Evolutionary conservation across 2,888 invertebrate species (phyloP).

Genomic region (Caenorhabditis drosophilae): DNA sequence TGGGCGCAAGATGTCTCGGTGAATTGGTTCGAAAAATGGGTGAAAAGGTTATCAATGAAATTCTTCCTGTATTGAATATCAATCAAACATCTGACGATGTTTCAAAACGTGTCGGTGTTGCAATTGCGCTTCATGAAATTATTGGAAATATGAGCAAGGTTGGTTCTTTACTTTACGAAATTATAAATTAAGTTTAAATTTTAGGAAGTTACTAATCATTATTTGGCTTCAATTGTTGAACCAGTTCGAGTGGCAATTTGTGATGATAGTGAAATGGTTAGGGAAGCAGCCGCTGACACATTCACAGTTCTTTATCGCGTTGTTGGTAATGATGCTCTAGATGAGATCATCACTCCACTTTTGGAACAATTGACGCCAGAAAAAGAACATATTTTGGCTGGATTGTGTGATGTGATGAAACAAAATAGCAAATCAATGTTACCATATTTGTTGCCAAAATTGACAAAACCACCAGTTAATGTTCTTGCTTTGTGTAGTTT

Average conservation of each 20-base stretch:
- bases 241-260: conserved; percentile 91
- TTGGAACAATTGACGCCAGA: conserved; percentile 79
- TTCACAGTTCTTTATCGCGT: conserved; percentile 92
- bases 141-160: conserved; percentile 94
- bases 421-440: conserved; percentile 85
- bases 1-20: conserved; percentile 92
- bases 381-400: conserved; percentile 91
- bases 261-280: conserved; percentile 76
- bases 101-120: conserved; percentile 96
- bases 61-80: conserved; percentile 92
- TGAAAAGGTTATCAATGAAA: conserved; percentile 77
- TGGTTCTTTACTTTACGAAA: not conserved
- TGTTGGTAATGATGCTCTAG: conserved; percentile 88
- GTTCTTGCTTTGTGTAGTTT: conserved; percentile 86
- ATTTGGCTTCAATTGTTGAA: conserved; percentile 73
- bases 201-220: conserved; percentile 53
- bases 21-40: conserved; percentile 95
- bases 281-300: conserved; percentile 92
- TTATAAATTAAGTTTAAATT: conserved; percentile 3
- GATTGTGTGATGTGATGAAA: conserved; percentile 93
- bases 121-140: conserved; percentile 93
- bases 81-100: conserved; percentile 88
- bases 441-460: conserved; percentile 87
- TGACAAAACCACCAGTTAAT: conserved; percentile 87
- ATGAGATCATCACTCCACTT: conserved; percentile 93